These are phyloP conservation scores for Hypocryptadius cinnamomeus DNA, from an alignment of 2,113 vertebrate genomes.

Conservation along the genomic window DNA sequence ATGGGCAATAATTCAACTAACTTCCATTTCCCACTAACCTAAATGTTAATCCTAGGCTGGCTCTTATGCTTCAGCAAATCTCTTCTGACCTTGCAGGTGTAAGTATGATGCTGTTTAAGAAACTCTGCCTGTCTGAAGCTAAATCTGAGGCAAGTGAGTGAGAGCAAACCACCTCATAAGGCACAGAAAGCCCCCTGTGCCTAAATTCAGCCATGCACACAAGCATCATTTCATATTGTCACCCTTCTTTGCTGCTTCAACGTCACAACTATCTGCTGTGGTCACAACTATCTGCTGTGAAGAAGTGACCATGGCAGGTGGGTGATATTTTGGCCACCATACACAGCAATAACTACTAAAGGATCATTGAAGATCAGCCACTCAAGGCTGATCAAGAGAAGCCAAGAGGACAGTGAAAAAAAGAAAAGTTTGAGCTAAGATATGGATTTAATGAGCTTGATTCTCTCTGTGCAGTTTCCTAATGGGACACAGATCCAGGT, in stretches of 20 bases:
- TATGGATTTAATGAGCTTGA: background rate
- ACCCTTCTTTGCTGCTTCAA: background rate
- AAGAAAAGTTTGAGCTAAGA: background rate
- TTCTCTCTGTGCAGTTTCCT: background rate
- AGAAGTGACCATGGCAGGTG: background rate
- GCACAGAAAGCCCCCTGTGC: background rate
- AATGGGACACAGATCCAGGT: background rate
- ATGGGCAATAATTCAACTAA: background rate
- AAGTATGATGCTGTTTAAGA: background rate
- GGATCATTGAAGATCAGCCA: no score
- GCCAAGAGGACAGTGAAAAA: background rate
- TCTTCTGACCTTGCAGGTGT: background rate
- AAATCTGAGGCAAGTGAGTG: background rate
- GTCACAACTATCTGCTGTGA: background rate
- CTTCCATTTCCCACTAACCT: background rate
- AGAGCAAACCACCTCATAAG: background rate
- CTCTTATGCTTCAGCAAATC: background rate
- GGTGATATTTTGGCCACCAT: background rate
- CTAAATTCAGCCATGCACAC: background rate
- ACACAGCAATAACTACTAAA: background rate
- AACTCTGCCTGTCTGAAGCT: background rate
- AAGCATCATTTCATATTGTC: background rate
- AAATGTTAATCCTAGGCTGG: background rate
- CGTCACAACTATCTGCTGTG: background rate
- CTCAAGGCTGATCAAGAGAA: background rate